Percentiles rank a stretch among this genome's conserved stretches.
phyloP scores from a whole-genome alignment of 2,797 vertebrate species.

The Orientallactaga sibirica region DNA sequence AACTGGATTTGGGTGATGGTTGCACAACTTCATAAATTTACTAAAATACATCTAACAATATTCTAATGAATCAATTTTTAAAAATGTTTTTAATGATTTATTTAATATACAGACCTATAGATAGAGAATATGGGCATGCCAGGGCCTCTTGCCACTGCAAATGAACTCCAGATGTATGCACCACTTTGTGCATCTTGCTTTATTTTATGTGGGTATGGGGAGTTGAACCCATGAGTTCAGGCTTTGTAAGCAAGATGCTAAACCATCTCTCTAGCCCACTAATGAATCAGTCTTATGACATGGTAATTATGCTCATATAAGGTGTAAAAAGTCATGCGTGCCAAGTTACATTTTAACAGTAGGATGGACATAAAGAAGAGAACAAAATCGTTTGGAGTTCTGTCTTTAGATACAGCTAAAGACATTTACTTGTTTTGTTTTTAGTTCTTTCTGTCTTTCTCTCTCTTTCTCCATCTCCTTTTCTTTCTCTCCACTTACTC shows the following conservation, averaged over 20 bases:
- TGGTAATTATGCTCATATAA: background rate
- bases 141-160: too few relatives aligned
- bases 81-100: too few relatives aligned
- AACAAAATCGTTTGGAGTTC: background rate
- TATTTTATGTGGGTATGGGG: too few relatives aligned
- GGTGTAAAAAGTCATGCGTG: background rate
- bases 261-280: too few relatives aligned
- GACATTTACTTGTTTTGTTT: slow-evolving; percentile 8
- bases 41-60: background rate
- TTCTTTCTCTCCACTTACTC: background rate
- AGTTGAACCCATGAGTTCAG: too few relatives aligned
- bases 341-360: background rate
- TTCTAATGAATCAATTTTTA: background rate
- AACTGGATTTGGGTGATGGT: background rate
- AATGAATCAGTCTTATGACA: background rate
- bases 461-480: background rate
- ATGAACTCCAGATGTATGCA: too few relatives aligned
- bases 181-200: too few relatives aligned
- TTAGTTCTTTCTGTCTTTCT: background rate
- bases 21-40: background rate
- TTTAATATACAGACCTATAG: too few relatives aligned
- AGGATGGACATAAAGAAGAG: slow-evolving; percentile 8
- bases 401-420: slow-evolving; percentile 16
- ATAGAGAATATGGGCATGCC: too few relatives aligned
- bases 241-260: too few relatives aligned